These are phyloP conservation scores for Phalanger gymnotis DNA, from an alignment of 2,797 vertebrate genomes.

Conservation along the genomic window DNA sequence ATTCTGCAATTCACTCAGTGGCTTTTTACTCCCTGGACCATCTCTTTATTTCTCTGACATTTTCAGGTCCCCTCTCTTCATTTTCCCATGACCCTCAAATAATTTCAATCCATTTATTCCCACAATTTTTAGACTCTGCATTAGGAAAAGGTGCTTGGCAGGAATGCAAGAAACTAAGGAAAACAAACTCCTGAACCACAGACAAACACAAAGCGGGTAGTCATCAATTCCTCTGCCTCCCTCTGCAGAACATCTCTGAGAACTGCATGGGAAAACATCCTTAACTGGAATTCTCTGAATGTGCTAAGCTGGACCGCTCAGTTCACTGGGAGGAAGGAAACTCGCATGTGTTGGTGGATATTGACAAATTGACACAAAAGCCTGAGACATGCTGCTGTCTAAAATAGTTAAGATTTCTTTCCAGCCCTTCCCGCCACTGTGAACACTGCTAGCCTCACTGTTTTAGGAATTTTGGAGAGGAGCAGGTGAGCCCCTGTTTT, in stretches of 20 bases:
- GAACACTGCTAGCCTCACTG: slow-evolving; percentile 76
- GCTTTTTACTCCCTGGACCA: neutral
- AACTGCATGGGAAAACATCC: slow-evolving; percentile 48
- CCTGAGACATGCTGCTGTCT: slow-evolving; percentile 77
- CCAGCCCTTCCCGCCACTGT: slow-evolving; percentile 74
- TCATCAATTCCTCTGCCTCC: slow-evolving; percentile 62
- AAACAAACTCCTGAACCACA: neutral
- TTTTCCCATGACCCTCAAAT: neutral
- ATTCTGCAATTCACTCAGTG: neutral
- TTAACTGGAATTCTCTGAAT: slow-evolving; percentile 36
- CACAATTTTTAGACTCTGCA: neutral
- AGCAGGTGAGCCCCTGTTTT: slow-evolving; percentile 72
- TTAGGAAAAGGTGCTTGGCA: slow-evolving; percentile 13
- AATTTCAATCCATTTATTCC: neutral
- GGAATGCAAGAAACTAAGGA: neutral
- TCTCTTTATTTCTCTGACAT: neutral
- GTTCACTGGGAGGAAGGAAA: slow-evolving; percentile 60
- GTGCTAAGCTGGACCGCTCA: slow-evolving; percentile 9
- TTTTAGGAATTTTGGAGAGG: slow-evolving; percentile 65
- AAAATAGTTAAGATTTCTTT: slow-evolving; percentile 78
- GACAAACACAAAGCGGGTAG: neutral
- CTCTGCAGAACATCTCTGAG: slow-evolving; percentile 58
- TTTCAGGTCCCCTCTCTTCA: neutral
- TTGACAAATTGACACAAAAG: slow-evolving; percentile 72
- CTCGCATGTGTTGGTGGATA: slow-evolving; percentile 70